A percentile compares a stretch with the other conserved stretches of the same genome.
Evolutionary conservation across 1,140 invertebrate species (phyloP).

Genomic region (Dendrolimus punctatus): DNA sequence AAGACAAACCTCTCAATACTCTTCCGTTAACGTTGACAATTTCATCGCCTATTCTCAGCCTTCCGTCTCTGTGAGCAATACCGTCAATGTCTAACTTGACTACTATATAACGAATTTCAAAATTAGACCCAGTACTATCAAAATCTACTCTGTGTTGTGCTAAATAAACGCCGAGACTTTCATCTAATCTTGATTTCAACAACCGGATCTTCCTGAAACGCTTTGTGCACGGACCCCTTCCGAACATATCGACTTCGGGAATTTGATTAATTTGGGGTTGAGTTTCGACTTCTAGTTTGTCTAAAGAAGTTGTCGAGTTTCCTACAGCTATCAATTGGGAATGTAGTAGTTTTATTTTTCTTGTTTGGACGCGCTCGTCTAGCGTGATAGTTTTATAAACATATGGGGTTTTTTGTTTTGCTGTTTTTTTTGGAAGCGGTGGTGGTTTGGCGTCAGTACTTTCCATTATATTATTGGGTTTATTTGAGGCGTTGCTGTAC

Average conservation of each 20-base stretch:
- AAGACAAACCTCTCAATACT: slow-evolving; percentile 82
- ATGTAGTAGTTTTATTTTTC: slow-evolving; percentile 65
- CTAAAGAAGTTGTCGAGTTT: slow-evolving; percentile 44
- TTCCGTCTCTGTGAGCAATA: slow-evolving; percentile 87
- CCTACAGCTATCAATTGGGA: slow-evolving; percentile 56
- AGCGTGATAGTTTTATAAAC: slow-evolving; percentile 67
- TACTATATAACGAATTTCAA: slow-evolving; percentile 84
- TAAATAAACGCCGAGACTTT: slow-evolving; percentile 80
- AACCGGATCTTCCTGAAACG: slow-evolving; percentile 73
- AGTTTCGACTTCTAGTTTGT: slow-evolving; percentile 20
- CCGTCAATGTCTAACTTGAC: slow-evolving; percentile 86
- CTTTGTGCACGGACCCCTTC: slow-evolving; percentile 63
- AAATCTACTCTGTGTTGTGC: slow-evolving; percentile 76
- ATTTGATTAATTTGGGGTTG: slow-evolving; percentile 17
- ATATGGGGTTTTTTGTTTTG: slow-evolving; percentile 59
- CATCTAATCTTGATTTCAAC: slow-evolving; percentile 75
- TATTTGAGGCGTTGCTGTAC: slow-evolving; percentile 25
- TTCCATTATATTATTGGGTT: slow-evolving; percentile 32
- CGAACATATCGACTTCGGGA: slow-evolving; percentile 54
- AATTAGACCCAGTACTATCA: slow-evolving; percentile 64
- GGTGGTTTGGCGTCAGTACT: slow-evolving; percentile 60
- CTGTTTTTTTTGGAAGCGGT: slow-evolving; percentile 61
- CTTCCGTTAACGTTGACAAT: slow-evolving; percentile 90
- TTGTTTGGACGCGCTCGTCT: slow-evolving; percentile 67
- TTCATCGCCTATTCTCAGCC: slow-evolving; percentile 86